A percentile compares a stretch with the other conserved stretches of the same genome.
Conservation (phyloP, 1,140 invertebrate species). For the Piezodorus guildinii region DNA sequence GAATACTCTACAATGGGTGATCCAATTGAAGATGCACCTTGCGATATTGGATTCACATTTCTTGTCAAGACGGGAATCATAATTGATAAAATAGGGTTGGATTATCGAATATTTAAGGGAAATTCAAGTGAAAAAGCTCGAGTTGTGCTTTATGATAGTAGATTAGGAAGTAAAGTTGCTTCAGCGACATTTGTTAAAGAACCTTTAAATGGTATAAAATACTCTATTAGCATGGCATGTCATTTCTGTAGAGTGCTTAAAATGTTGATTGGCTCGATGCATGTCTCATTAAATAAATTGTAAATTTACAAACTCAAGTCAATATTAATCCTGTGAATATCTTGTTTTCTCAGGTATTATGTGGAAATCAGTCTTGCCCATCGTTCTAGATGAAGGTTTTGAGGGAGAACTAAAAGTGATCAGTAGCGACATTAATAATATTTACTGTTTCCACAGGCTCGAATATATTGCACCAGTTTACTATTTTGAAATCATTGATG, state of each 20-base stretch:
- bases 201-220: conserved; percentile 1
- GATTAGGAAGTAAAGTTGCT: not conserved
- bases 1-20: conserved; percentile 2
- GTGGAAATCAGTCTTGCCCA: not conserved
- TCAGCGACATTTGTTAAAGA: not conserved
- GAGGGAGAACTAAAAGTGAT: conserved; percentile 6
- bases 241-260: no score
- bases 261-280: no score
- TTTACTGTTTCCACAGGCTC: not conserved
- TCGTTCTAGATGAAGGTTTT: not conserved
- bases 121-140: not conserved
- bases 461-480: conserved; percentile 3
- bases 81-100: not conserved
- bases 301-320: no score
- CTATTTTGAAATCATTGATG: conserved; percentile 2
- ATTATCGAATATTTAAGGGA: not conserved
- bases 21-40: not conserved
- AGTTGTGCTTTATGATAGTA: conserved; percentile 6
- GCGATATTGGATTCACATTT: conserved; percentile 7
- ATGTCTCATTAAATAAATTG: no score
- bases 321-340: not conserved
- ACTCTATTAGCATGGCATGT: no score
- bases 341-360: not conserved
- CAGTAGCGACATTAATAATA: not conserved
- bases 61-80: not conserved